Evolutionary conservation across 2,888 invertebrate species (phyloP).

Genomic region (Auanema freiburgensis): DNA sequence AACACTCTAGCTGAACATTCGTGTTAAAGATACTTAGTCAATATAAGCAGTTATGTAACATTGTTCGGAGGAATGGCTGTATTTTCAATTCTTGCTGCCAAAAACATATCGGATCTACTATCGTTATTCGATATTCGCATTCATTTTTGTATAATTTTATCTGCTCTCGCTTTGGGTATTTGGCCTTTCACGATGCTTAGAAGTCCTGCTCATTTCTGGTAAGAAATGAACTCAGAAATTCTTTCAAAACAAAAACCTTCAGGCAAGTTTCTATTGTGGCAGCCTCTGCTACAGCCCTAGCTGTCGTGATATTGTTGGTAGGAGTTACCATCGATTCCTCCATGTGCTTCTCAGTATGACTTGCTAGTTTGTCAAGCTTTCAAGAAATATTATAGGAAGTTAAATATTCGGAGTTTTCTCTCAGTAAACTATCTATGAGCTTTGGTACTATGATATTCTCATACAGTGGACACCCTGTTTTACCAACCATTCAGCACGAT

Average conservation of each 20-base stretch:
- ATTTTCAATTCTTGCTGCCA: constrained; percentile 31
- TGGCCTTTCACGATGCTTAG: constrained; percentile 39
- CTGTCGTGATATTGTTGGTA: constrained; percentile 31
- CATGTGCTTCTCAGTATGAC: constrained; percentile 16
- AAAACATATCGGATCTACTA: constrained; percentile 31
- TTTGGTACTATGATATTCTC: constrained; percentile 40
- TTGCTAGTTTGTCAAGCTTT: background rate
- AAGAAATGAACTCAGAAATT: constrained; percentile 1
- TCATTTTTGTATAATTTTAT: constrained; percentile 28
- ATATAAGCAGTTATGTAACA: constrained; percentile 24
- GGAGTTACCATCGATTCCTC: constrained; percentile 26
- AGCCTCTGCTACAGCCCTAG: constrained; percentile 28
- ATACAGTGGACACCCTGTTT: constrained; percentile 37
- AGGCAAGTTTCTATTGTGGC: constrained; percentile 44
- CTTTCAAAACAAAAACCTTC: background rate
- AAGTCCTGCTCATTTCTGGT: constrained; percentile 42
- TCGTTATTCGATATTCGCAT: constrained; percentile 16
- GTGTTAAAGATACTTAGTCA: constrained; percentile 24
- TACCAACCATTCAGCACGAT: constrained; percentile 38
- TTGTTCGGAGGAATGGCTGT: constrained; percentile 33
- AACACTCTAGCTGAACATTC: background rate
- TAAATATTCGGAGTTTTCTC: constrained; percentile 19
- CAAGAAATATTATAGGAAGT: constrained; percentile 20
- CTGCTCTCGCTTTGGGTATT: constrained; percentile 25
- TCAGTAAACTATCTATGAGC: constrained; percentile 18